phyloP scores from a whole-genome alignment of 2,797 vertebrate species.

The Mormyrops attenuatus region DNA sequence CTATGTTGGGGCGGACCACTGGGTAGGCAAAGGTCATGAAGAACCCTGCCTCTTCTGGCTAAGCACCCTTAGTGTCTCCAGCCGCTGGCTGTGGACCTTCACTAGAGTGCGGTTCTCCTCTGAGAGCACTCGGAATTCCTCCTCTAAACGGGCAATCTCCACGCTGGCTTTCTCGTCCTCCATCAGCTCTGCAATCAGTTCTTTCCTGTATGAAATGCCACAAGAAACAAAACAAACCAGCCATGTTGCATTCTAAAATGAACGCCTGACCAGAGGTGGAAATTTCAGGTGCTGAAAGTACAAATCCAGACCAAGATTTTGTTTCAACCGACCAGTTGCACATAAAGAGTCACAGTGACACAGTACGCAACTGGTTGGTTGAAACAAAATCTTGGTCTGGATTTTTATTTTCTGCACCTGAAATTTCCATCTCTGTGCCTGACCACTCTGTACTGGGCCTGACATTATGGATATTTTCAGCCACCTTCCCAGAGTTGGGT shows the following conservation, averaged over 20 bases:
- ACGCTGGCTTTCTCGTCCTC: slow-evolving; percentile 82
- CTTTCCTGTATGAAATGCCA: slow-evolving; percentile 66
- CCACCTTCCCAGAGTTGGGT: neutral
- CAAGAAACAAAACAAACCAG: neutral
- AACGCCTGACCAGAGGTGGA: neutral
- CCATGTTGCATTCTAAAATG: neutral
- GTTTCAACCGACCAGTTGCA: neutral
- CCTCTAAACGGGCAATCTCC: slow-evolving; percentile 78
- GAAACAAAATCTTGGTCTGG: neutral
- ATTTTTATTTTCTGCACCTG: neutral
- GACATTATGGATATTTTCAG: neutral
- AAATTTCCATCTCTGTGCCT: neutral
- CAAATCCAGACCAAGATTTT: neutral
- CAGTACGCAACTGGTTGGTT: neutral
- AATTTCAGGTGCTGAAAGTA: neutral
- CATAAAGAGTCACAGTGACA: neutral
- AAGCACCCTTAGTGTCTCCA: slow-evolving; percentile 81
- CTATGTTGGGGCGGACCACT: slow-evolving; percentile 35
- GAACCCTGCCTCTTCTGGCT: slow-evolving; percentile 78
- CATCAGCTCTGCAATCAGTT: slow-evolving; percentile 83
- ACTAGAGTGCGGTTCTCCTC: slow-evolving; percentile 87
- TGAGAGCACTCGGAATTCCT: slow-evolving; percentile 79
- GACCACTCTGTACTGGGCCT: neutral
- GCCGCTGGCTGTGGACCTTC: slow-evolving; percentile 79
- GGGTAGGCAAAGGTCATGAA: slow-evolving; percentile 69